Conservation (phyloP, 2,888 invertebrate genomes). For the Epirrita christyi region DNA sequence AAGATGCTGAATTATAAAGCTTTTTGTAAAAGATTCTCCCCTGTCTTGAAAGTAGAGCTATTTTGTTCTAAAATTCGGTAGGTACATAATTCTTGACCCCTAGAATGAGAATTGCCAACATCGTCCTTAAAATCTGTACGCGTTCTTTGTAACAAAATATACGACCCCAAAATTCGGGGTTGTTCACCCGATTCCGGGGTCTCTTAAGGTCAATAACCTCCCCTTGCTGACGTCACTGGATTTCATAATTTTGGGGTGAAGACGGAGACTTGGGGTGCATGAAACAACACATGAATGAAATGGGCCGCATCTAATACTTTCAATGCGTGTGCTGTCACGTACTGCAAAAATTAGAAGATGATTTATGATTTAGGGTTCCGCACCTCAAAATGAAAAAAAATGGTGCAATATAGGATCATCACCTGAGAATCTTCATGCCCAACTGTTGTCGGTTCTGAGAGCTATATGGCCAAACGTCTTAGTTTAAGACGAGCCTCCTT, state of each 20-base stretch:
- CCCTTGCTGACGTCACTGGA: conserved; percentile 48
- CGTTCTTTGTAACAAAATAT: conserved; percentile 26
- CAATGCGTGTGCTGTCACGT: conserved; percentile 18
- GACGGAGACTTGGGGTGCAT: conserved; percentile 10
- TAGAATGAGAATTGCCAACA: not conserved
- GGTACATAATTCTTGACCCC: too few relatives aligned
- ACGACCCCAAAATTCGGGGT: conserved; percentile 45
- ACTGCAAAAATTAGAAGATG: not conserved
- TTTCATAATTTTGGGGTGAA: conserved; percentile 34
- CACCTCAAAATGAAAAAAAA: too few relatives aligned
- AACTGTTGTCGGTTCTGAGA: too few relatives aligned
- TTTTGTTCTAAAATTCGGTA: not conserved
- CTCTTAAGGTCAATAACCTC: conserved; percentile 42
- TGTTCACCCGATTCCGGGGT: conserved; percentile 46
- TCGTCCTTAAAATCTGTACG: conserved; percentile 7
- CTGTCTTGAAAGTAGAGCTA: too few relatives aligned
- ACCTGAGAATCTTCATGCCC: too few relatives aligned
- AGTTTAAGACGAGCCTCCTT: too few relatives aligned
- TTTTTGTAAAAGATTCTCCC: too few relatives aligned
- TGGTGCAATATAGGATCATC: too few relatives aligned
- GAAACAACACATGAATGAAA: conserved; percentile 18
- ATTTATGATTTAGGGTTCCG: not conserved
- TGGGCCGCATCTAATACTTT: conserved; percentile 19
- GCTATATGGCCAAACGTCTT: too few relatives aligned
- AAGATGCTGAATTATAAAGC: too few relatives aligned